Conservation (phyloP, 2,888 invertebrate genomes). For the Anarsia innoxiella region DNA sequence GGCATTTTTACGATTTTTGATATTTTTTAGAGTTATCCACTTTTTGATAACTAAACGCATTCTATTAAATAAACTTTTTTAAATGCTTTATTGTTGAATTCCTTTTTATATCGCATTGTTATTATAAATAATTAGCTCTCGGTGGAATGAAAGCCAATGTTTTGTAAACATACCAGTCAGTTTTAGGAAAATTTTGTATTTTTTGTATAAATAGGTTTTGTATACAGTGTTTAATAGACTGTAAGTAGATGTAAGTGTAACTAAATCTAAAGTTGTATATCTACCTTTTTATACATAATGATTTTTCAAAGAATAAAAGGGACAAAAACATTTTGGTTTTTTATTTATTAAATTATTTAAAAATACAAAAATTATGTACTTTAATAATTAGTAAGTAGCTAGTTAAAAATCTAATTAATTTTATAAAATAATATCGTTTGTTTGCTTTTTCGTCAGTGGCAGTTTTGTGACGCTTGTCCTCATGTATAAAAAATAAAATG, state of each 20-base stretch:
- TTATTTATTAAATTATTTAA: too few relatives aligned
- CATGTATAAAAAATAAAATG: too few relatives aligned
- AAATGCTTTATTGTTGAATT: background rate
- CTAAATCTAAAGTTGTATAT: conserved; percentile 23
- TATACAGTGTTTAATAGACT: conserved; percentile 28
- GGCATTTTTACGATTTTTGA: too few relatives aligned
- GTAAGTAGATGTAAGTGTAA: conserved; percentile 27
- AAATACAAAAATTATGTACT: too few relatives aligned
- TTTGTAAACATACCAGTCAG: conserved; percentile 50
- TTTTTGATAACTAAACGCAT: too few relatives aligned
- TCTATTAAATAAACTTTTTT: too few relatives aligned
- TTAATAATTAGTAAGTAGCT: too few relatives aligned
- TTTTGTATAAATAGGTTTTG: conserved; percentile 33
- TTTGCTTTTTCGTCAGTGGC: too few relatives aligned
- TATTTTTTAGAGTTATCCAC: too few relatives aligned
- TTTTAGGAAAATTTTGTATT: conserved; percentile 37
- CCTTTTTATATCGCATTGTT: conserved; percentile 12
- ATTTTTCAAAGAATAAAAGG: conserved; percentile 28
- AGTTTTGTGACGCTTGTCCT: too few relatives aligned
- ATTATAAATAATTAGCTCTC: conserved; percentile 40
- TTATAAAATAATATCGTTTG: too few relatives aligned
- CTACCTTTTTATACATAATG: conserved; percentile 19
- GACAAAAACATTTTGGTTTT: background rate
- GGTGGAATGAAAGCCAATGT: conserved; percentile 45
- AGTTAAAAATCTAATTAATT: too few relatives aligned